Conservation (phyloP, 2,113 vertebrate genomes). For the Megaceryle torquata region DNA sequence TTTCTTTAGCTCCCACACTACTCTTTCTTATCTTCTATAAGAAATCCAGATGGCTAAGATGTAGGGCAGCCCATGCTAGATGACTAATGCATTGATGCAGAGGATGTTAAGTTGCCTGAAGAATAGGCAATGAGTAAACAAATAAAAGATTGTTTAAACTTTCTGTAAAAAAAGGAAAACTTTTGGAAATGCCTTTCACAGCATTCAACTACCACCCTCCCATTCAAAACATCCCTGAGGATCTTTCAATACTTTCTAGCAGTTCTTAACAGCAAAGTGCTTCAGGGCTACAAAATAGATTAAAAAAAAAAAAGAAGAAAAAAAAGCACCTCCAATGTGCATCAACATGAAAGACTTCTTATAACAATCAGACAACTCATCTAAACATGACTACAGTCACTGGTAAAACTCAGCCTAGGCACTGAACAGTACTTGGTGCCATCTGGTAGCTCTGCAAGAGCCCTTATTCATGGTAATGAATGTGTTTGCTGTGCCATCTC, state of each 20-base stretch:
- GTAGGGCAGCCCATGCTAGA: background rate
- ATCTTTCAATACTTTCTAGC: background rate
- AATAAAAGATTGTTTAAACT: background rate
- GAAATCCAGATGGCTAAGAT: constrained; percentile 32
- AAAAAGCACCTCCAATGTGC: background rate
- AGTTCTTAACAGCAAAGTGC: background rate
- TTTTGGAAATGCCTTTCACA: background rate
- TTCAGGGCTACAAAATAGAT: background rate
- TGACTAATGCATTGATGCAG: constrained; percentile 28
- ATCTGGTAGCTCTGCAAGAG: background rate
- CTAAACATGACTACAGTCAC: background rate
- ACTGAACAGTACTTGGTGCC: background rate
- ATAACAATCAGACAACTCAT: background rate
- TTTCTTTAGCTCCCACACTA: constrained; percentile 32
- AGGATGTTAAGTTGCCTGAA: constrained; percentile 35
- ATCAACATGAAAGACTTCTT: background rate
- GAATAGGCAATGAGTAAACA: background rate
- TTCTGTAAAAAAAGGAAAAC: too few relatives aligned
- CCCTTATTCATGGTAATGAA: background rate
- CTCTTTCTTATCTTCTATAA: constrained; percentile 34
- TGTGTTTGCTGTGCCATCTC: background rate
- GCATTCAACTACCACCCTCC: background rate
- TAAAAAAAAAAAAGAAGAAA: background rate
- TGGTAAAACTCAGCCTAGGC: background rate
- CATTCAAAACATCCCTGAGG: background rate